Evolutionary conservation across 2,113 vertebrate genomes (phyloP), one percentile per base, ranked within the genome.

Genomic region (Sturnus vulgaris): DNA sequence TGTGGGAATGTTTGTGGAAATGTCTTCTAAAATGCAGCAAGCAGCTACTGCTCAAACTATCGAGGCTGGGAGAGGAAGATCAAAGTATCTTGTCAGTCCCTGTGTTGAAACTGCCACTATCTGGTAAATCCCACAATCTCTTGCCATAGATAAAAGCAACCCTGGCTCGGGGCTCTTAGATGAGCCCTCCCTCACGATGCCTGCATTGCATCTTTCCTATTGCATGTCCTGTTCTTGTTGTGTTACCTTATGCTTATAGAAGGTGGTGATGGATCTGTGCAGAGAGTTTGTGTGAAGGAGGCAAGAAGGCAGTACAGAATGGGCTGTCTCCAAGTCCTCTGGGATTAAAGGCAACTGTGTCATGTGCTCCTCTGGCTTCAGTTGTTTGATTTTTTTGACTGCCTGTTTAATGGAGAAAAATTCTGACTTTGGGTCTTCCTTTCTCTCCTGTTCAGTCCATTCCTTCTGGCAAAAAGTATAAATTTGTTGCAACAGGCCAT

Each of bases 401-500:
- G 11, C 16, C 6, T n/a, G 2, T 70, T 88, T 77, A 39, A 44
- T 5, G 10, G 46, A 61, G 39, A 52, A 86, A 47, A 91, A n/a
- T 47, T 35, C 50, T 93, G 60, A 89, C 11, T 82, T 82, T 17
- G 57, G 19, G 37, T 79, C 14, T 77, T 82, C 70, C 31, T 79
- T 92, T 78, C 60, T 76, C 42, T 93, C 23, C 64, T 42, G 6
- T 82, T 86, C 94, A 99, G 99, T 97, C 93, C 27, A 57, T 71
- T 79, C 94, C 97, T 2, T 91, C 98, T 69, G 97, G 98, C 71
- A 98, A 99, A 94, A 98, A 88, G 83, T 98, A 98, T 66, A 99
- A 98, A 90, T 99, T 99, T 86, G 98, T 99, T 97, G 98, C 98
- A 82, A 98, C 97, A 3, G 98, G 99, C 64, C 99, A 99, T 1